Evolutionary conservation across 2,797 vertebrate species (phyloP).

Genomic region (Sebastes trivittatus): DNA sequence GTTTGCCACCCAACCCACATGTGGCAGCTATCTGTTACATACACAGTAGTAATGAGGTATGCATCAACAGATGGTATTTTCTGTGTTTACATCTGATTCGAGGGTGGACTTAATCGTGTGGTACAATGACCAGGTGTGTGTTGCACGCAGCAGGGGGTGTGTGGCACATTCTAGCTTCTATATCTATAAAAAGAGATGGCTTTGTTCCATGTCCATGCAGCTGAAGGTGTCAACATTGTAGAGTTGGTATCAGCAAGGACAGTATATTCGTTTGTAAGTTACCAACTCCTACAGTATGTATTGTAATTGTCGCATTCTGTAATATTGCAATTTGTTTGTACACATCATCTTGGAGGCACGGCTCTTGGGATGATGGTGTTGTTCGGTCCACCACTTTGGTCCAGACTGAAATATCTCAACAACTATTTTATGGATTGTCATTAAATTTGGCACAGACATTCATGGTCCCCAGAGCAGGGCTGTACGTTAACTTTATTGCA

Average conservation of each 20-base stretch:
- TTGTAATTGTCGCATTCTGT: not conserved
- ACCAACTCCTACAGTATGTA: not conserved
- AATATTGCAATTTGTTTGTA: not conserved
- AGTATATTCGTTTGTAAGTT: not conserved
- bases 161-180: not conserved
- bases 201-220: not conserved
- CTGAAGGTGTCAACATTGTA: not conserved
- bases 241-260: not conserved
- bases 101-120: not conserved
- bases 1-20: conserved; percentile 40
- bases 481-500: no score
- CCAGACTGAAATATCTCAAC: not conserved
- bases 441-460: not conserved
- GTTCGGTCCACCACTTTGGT: not conserved
- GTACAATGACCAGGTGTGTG: not conserved
- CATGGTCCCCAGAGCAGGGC: not conserved
- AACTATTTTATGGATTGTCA: not conserved
- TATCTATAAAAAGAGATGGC: not conserved
- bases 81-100: conserved; percentile 34
- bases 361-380: not conserved
- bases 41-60: conserved; percentile 20
- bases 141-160: not conserved
- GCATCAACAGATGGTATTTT: conserved; percentile 47
- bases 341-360: not conserved
- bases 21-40: conserved; percentile 13